Percentiles rank a stretch among this genome's conserved stretches.
phyloP scores from a whole-genome alignment of 2,888 invertebrate genomes.

The Hypena proboscidalis region DNA sequence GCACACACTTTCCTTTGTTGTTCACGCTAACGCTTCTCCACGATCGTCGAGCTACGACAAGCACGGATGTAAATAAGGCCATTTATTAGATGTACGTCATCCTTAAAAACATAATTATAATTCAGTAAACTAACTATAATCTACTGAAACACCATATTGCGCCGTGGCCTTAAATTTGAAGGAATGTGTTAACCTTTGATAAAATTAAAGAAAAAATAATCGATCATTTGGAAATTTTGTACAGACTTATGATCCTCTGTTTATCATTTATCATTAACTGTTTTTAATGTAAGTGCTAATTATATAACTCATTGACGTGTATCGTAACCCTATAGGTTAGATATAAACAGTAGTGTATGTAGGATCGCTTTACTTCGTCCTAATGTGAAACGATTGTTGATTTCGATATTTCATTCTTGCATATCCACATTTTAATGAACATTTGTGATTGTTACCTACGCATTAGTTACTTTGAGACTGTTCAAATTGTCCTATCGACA shows the following conservation, averaged over 20 bases:
- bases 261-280: slow-evolving; percentile 57
- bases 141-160: slow-evolving; percentile 85
- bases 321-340: slow-evolving; percentile 70
- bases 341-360: slow-evolving; percentile 66
- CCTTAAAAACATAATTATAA: slow-evolving; percentile 63
- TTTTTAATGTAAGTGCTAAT: slow-evolving; percentile 66
- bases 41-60: slow-evolving; percentile 22
- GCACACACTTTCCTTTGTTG: slow-evolving; percentile 34
- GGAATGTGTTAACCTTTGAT: slow-evolving; percentile 79
- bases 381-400: slow-evolving; percentile 67
- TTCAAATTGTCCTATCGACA: slow-evolving; percentile 81
- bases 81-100: slow-evolving; percentile 61
- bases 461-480: slow-evolving; percentile 85
- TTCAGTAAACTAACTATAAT: slow-evolving; percentile 75
- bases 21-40: slow-evolving; percentile 35
- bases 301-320: slow-evolving; percentile 62
- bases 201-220: slow-evolving; percentile 48
- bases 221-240: slow-evolving; percentile 58
- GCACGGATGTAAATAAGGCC: slow-evolving; percentile 70
- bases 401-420: slow-evolving; percentile 76
- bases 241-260: slow-evolving; percentile 62
- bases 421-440: slow-evolving; percentile 76
- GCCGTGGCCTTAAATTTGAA: slow-evolving; percentile 84
- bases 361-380: slow-evolving; percentile 74
- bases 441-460: slow-evolving; percentile 83